A percentile compares a stretch with the other conserved stretches of the same genome.
Evolutionary conservation across 2,888 invertebrate genomes (phyloP).

Genomic region (Empis livida): DNA sequence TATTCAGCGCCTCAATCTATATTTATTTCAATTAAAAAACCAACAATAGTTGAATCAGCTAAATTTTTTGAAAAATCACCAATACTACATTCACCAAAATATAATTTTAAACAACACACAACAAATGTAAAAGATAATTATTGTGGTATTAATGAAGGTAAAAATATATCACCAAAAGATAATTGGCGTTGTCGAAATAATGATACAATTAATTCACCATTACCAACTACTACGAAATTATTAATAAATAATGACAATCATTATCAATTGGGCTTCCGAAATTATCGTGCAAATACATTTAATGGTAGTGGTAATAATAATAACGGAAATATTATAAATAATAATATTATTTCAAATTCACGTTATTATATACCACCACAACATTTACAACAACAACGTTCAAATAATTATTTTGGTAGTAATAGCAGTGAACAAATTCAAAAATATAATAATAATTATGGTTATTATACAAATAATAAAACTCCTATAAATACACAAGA

Average conservation of each 20-base stretch:
- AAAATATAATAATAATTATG: conserved; percentile 4
- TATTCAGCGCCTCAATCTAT: too few relatives aligned
- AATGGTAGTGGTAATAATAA: conserved; percentile 8
- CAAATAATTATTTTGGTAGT: conserved; percentile 14
- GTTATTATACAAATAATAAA: conserved; percentile 3
- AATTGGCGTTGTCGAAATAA: too few relatives aligned
- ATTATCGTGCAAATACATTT: conserved; percentile 11
- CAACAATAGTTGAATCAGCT: background rate
- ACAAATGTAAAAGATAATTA: background rate
- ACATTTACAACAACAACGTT: conserved; percentile 15
- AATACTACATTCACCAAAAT: background rate
- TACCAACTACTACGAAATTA: conserved; percentile 1
- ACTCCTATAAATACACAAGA: conserved; percentile 3
- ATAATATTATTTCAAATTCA: background rate
- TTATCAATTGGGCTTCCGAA: conserved; percentile 13
- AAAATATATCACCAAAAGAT: too few relatives aligned
- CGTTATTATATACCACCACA: conserved; percentile 9
- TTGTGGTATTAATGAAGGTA: background rate
- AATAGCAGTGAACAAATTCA: conserved; percentile 10
- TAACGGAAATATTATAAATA: background rate
- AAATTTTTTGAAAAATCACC: background rate
- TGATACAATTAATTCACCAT: conserved; percentile 7
- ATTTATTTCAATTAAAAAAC: too few relatives aligned
- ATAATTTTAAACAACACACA: background rate
- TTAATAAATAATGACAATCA: conserved; percentile 6